Evolutionary conservation across 2,797 vertebrate species (phyloP), one percentile per base, ranked within the genome.

Genomic region (Sciurus carolinensis): DNA sequence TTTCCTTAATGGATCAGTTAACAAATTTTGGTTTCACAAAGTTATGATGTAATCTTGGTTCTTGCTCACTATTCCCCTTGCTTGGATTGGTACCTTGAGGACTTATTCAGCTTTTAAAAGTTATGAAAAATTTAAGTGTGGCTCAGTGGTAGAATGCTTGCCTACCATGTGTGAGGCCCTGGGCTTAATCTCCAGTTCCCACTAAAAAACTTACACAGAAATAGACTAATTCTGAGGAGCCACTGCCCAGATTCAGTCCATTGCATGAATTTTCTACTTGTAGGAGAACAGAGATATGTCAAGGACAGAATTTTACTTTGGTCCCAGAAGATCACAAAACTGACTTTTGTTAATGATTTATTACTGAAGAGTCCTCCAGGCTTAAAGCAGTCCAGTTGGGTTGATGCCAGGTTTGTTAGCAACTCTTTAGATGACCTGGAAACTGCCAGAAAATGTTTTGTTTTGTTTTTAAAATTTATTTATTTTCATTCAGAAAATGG

Each of bases 101-200:
- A 66, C n/a, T 57, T 30, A 73, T 72, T 86, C 59, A n/a, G 54
- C 52, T 73, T 87, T 10, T 69, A 95, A 92, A 92, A 69, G 50
- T 67, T 7, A 69, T 39, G 69, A 39, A 76, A 90, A 42, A 26
- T 54, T 92, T 69, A 39, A 33, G 18, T 54, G 22, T 6, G 44
- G 44, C n/a, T 64, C 6, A 36, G 76, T 64, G 12, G 69, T 39
- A 18, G 28, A 75, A 39, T 30, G 33, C 9, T 66, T 44, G 28
- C 28, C n/a, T 33, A 42, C 24, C 44, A 33, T 39, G 52, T 64
- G 36, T 36, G 28, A 81, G 33, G 15, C 33, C 54, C 42, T 57
- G 44, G 28, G 36, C 71, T 59, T 52, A 33, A 14, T 52, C 54
- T n/a, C n/a, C n/a, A 13, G 66, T 33, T 18, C 73, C 4, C 15